Evolutionary conservation across 1,140 invertebrate genomes (phyloP), one percentile per base, ranked within the genome.

Genomic region (Pseudomyrmex concolor): DNA sequence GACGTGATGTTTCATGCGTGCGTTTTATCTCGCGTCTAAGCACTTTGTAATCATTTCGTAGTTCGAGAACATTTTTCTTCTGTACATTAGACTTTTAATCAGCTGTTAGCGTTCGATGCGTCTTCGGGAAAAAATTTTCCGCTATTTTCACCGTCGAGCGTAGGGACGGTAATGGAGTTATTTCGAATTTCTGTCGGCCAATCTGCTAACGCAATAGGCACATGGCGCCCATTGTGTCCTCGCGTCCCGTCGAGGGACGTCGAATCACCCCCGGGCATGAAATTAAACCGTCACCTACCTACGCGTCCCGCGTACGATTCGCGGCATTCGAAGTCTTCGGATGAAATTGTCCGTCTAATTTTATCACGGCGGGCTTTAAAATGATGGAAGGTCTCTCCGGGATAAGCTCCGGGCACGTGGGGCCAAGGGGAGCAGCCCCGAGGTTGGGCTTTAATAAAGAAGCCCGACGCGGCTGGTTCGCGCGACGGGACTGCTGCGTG

Each of bases 341-440:
- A 92, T 90, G 89, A 93, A 92, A 93, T 92, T 92, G 92, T 86
- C 90, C 90, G 90, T 90, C 91, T 93, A 93, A 93, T 93, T 92
- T 91, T 80, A 88, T 89, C 88, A 90, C 89, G 82, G 60, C 84
- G 60, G 90, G 89, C 91, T 93, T 93, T 92, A 92, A 92, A 93
- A 92, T 92, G 92, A 93, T 91, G 91, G 89, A 91, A 91, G 87
- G 91, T 91, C 91, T 90, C 92, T 76, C 63, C 62, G 90, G 92
- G 91, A 91, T 92, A 89, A 90, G 86, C 71, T 76, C 13, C 13
- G 34, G 62, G 50, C 63, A 68, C 72, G 85, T 55, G 81, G 64
- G 66, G 63, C 55, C 77, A 55, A 25, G 87, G 89, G 78, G 77
- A 64, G 34, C 34, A 34, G 51, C 68, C 64, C 60, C 54, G 25